Conservation (phyloP, 2,888 invertebrate species). For the Cryptocephalus primarius region DNA sequence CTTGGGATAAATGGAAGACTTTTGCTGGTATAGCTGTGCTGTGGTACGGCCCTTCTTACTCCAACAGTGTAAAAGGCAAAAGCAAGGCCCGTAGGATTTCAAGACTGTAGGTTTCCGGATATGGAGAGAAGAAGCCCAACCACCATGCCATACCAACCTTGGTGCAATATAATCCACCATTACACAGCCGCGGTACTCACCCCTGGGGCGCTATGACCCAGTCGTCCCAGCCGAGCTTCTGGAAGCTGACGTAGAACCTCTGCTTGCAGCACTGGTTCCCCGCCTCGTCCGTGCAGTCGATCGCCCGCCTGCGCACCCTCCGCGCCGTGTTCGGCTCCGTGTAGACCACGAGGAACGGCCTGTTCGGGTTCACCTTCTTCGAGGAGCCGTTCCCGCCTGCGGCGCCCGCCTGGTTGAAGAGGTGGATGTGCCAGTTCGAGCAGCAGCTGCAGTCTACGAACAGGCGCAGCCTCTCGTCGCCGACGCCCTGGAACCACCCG, state of each 20-base stretch:
- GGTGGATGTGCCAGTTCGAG: conserved; percentile 63
- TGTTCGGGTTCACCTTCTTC: conserved; percentile 44
- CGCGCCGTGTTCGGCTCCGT: conserved; percentile 60
- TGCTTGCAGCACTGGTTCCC: conserved; percentile 64
- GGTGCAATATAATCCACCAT: too few species aligned
- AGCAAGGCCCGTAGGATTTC: too few species aligned
- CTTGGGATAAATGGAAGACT: too few species aligned
- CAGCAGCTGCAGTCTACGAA: conserved; percentile 81
- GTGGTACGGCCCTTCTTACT: too few species aligned
- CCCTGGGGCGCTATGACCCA: conserved; percentile 61
- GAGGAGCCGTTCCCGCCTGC: conserved; percentile 24
- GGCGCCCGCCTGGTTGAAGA: conserved; percentile 35
- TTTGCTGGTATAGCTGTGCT: too few species aligned
- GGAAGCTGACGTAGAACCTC: conserved; percentile 84
- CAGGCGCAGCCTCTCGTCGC: conserved; percentile 54
- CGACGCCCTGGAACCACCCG: conserved; percentile 51
- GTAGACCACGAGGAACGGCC: conserved; percentile 75
- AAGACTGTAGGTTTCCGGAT: too few species aligned
- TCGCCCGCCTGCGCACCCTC: conserved; percentile 67
- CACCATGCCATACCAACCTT: too few species aligned
- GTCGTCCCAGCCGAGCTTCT: conserved; percentile 87
- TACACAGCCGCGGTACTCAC: too few species aligned
- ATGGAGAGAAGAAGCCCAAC: too few species aligned
- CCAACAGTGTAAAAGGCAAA: too few species aligned
- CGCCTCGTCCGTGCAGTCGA: conserved; percentile 66